Conservation (phyloP, 1,140 invertebrate genomes). For the Meloidogyne chitwoodi region DNA sequence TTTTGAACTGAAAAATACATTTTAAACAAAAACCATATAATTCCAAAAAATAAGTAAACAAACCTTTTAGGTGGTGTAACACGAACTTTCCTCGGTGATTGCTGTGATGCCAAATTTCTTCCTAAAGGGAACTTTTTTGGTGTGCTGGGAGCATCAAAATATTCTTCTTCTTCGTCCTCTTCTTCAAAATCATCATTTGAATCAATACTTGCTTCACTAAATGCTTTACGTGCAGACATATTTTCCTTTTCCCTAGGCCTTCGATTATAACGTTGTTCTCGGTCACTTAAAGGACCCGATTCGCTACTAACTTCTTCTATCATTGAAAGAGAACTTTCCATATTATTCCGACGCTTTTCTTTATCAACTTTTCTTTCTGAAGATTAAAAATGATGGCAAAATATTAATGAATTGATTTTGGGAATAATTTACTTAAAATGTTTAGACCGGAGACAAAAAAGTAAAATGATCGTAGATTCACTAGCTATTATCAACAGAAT, state of each 20-base stretch:
- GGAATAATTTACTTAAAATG: too few relatives aligned
- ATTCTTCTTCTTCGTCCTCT: constrained; percentile 17
- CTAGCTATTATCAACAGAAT: too few relatives aligned
- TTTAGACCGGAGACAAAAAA: too few relatives aligned
- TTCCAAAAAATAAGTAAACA: neutral
- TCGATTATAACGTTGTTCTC: constrained; percentile 4
- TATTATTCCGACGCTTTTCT: constrained; percentile 7
- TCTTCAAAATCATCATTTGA: constrained; percentile 14
- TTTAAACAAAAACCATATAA: constrained; percentile 3
- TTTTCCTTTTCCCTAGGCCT: constrained; percentile 16
- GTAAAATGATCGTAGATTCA: too few relatives aligned
- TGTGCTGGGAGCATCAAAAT: constrained; percentile 18
- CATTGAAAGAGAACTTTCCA: constrained; percentile 17
- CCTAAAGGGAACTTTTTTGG: constrained; percentile 3
- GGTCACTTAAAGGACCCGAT: constrained; percentile 12
- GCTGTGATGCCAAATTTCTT: neutral
- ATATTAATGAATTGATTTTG: too few relatives aligned
- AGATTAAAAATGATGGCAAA: neutral
- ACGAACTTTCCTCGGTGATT: neutral
- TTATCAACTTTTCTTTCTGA: constrained; percentile 13
- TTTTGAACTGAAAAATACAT: neutral
- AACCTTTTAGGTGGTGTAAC: neutral
- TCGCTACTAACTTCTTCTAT: constrained; percentile 20
- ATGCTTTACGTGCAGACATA: constrained; percentile 11
- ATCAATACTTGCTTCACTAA: constrained; percentile 19